Evolutionary conservation across 2,797 vertebrate genomes (phyloP).

Genomic region (Australoheros facetus): DNA sequence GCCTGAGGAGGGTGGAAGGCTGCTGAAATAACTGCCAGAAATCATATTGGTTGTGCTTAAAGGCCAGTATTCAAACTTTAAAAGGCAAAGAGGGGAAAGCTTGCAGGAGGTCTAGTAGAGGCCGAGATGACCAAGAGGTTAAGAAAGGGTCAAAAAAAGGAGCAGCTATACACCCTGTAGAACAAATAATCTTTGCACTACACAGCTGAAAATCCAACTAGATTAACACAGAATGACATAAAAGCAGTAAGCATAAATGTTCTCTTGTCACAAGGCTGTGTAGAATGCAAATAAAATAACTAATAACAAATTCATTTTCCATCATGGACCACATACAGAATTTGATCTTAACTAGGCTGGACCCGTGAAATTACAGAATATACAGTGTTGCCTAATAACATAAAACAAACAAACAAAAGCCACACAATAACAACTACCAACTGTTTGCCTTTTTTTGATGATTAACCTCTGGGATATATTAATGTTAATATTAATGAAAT

Average conservation of each 20-base stretch:
- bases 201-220: neutral
- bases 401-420: too few relatives aligned
- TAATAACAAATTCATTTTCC: too few relatives aligned
- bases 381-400: too few relatives aligned
- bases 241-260: neutral
- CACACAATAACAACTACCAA: too few relatives aligned
- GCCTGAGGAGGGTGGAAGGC: neutral
- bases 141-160: conserved; percentile 1
- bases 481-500: too few relatives aligned
- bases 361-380: too few relatives aligned
- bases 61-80: conserved; percentile 19
- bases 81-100: conserved; percentile 12
- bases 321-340: too few relatives aligned
- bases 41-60: conserved; percentile 17
- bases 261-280: too few relatives aligned
- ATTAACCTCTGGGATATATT: too few relatives aligned
- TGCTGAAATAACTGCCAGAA: conserved; percentile 19
- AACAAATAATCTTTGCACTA: neutral
- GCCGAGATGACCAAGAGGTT: neutral
- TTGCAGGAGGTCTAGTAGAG: conserved; percentile 5
- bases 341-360: too few relatives aligned
- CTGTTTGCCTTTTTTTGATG: too few relatives aligned
- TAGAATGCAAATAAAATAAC: too few relatives aligned
- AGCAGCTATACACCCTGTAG: neutral
- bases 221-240: neutral